Evolutionary conservation across 2,888 invertebrate genomes (phyloP).

Genomic region (Melanophora roralis): DNA sequence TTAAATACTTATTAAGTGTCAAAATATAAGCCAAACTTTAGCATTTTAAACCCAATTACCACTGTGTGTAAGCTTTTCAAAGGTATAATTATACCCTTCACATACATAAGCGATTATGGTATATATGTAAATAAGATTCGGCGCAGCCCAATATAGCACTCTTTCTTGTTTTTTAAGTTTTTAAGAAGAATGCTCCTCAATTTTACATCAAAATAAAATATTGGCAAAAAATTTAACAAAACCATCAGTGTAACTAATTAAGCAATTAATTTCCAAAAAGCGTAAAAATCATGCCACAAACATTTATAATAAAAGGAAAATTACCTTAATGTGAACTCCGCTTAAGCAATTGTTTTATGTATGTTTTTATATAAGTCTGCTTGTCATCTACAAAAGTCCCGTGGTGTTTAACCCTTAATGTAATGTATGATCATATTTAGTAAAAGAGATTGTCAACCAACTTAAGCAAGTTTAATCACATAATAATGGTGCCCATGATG

Average conservation of each 20-base stretch:
- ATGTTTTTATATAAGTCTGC: not conserved
- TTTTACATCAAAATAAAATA: not conserved
- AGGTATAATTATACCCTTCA: too few relatives aligned
- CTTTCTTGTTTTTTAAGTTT: too few relatives aligned
- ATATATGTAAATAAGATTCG: too few relatives aligned
- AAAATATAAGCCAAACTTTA: too few relatives aligned
- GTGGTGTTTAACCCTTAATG: constrained; percentile 16
- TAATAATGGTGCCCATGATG: constrained; percentile 19
- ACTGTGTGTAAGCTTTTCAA: too few relatives aligned
- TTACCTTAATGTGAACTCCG: not conserved
- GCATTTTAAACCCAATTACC: too few relatives aligned
- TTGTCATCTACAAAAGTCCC: not conserved
- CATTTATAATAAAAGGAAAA: constrained; percentile 8
- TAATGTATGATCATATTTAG: constrained; percentile 9
- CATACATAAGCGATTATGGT: too few relatives aligned
- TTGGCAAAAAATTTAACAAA: not conserved
- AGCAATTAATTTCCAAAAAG: constrained; percentile 45
- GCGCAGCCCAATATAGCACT: too few relatives aligned
- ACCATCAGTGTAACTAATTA: constrained; percentile 50
- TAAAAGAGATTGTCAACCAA: constrained; percentile 20
- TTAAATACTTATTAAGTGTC: too few relatives aligned
- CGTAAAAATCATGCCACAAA: constrained; percentile 9
- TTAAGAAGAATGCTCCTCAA: too few relatives aligned
- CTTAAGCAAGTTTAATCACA: constrained; percentile 17
- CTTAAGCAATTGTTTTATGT: not conserved